These are phyloP conservation scores for Sparidentex hasta DNA, from an alignment of 2,797 vertebrate species.

Conservation along the genomic window DNA sequence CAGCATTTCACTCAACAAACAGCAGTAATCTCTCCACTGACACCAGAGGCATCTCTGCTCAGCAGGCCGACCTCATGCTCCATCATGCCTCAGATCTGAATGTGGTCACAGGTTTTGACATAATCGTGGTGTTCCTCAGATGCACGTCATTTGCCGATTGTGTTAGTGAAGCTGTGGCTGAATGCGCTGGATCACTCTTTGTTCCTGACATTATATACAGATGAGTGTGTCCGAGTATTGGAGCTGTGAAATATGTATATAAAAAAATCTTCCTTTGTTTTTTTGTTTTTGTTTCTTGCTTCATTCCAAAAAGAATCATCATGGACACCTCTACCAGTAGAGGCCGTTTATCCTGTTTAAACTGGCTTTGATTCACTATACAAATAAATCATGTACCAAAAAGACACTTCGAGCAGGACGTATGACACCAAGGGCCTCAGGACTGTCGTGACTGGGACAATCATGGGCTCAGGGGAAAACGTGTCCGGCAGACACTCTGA, in stretches of 20 bases:
- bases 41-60: not conserved
- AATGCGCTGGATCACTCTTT: not conserved
- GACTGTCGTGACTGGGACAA: not conserved
- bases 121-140: not conserved
- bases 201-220: not conserved
- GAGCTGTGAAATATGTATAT: no score
- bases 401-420: not conserved
- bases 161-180: not conserved
- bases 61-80: not conserved
- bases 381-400: not conserved
- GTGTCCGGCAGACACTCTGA: not conserved
- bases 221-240: not conserved
- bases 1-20: constrained; percentile 7
- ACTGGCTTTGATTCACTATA: not conserved
- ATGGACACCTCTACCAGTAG: not conserved
- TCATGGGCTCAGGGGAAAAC: not conserved
- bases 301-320: not conserved
- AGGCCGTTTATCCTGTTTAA: not conserved
- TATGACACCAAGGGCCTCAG: not conserved
- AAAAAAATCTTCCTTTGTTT: no score
- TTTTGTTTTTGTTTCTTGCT: no score
- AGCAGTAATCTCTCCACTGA: constrained; percentile 6
- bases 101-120: not conserved
- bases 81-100: not conserved
- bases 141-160: not conserved